These are phyloP conservation scores for Malacoraja senta DNA, from an alignment of 2,797 vertebrate genomes.

Conservation along the genomic window DNA sequence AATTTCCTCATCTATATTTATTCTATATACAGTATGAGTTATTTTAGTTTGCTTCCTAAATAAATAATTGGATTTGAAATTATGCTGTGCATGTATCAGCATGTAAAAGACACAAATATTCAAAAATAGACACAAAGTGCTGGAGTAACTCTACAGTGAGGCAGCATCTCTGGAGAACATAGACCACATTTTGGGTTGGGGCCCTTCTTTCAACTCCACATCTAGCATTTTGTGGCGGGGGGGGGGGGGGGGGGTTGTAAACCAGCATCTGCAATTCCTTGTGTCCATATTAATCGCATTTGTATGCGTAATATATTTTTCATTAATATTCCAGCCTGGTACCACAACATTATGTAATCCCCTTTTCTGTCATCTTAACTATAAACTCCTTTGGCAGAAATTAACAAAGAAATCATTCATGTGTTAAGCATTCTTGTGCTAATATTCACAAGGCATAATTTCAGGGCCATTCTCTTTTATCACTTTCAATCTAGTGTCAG, in stretches of 20 bases:
- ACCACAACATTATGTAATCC: neutral
- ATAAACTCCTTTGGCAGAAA: neutral
- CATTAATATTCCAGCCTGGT: too few relatives aligned
- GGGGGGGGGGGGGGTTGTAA: too few relatives aligned
- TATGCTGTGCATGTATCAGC: too few relatives aligned
- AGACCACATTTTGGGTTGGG: too few relatives aligned
- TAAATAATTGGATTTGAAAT: neutral
- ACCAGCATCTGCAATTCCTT: too few relatives aligned
- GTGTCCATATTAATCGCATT: neutral
- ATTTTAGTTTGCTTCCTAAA: neutral
- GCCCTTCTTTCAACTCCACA: too few relatives aligned
- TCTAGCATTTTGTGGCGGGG: too few relatives aligned
- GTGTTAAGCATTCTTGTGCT: neutral
- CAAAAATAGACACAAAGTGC: too few relatives aligned
- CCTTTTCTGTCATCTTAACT: neutral
- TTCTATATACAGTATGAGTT: neutral
- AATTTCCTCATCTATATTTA: neutral
- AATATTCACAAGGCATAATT: neutral
- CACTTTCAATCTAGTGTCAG: neutral
- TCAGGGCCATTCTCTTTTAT: neutral
- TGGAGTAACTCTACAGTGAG: too few relatives aligned
- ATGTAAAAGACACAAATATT: neutral
- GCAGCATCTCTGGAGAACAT: too few relatives aligned
- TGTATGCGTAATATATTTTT: too few relatives aligned
- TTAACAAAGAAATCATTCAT: neutral